Conservation (phyloP, 2,113 vertebrate species). For the Acanthochromis polyacanthus region DNA sequence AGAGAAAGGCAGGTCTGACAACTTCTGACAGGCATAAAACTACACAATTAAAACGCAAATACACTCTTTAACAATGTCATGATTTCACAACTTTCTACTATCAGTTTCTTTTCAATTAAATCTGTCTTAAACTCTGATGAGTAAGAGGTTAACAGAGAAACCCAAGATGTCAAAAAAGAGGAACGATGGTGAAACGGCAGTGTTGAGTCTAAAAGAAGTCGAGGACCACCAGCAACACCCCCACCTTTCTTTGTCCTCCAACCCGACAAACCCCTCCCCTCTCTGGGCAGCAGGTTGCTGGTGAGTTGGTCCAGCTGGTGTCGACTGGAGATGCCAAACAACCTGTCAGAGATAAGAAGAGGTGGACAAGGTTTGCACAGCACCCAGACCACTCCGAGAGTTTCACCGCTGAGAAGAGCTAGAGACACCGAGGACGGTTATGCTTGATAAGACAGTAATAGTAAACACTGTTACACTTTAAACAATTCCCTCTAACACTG, state of each 20-base stretch:
- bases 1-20: conserved; percentile 34
- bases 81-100: conserved; percentile 31
- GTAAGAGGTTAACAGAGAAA: conserved; percentile 35
- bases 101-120: conserved; percentile 24
- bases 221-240: conserved; percentile 37
- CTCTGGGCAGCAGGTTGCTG: conserved; percentile 74
- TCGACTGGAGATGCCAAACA: conserved; percentile 80
- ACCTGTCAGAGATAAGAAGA: conserved; percentile 83
- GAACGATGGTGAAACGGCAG: background rate
- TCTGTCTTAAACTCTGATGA: conserved; percentile 36
- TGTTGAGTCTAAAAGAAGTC: background rate
- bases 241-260: conserved; percentile 48
- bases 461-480: conserved; percentile 38
- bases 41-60: conserved; percentile 41
- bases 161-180: conserved; percentile 6
- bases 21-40: conserved; percentile 24
- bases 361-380: conserved; percentile 68
- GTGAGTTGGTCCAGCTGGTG: conserved; percentile 80
- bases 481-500: conserved; percentile 27
- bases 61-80: conserved; percentile 22
- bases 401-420: conserved; percentile 26
- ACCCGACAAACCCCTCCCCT: conserved; percentile 49
- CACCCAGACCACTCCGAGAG: conserved; percentile 46
- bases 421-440: conserved; percentile 26
- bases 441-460: conserved; percentile 34